Percentiles rank a stretch among this genome's conserved stretches.
Conservation (phyloP, 2,888 invertebrate species). For the Patella caerulea region DNA sequence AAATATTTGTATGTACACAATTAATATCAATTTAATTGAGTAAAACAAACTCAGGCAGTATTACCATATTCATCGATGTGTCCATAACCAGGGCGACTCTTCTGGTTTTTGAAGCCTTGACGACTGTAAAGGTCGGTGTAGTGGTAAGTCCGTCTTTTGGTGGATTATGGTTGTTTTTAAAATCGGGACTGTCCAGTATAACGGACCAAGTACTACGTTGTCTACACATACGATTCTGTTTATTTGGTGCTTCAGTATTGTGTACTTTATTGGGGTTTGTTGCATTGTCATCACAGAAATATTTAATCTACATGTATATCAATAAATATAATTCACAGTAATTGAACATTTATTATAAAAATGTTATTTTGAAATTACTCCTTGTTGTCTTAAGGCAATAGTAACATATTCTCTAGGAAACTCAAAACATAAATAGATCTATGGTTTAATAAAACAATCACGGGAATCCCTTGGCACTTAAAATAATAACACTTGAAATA, state of each 20-base stretch:
- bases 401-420: too few relatives aligned
- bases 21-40: too few relatives aligned
- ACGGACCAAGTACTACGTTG: conserved; percentile 77
- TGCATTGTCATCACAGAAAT: conserved; percentile 76
- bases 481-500: too few relatives aligned
- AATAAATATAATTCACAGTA: not conserved
- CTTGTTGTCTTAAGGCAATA: too few relatives aligned
- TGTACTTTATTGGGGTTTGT: conserved; percentile 67
- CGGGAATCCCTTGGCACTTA: too few relatives aligned
- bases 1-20: too few relatives aligned
- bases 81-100: conserved; percentile 49
- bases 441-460: too few relatives aligned
- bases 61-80: conserved; percentile 38
- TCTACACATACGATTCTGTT: conserved; percentile 79
- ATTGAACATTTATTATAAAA: too few relatives aligned
- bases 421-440: too few relatives aligned
- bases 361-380: too few relatives aligned
- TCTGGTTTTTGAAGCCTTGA: conserved; percentile 35
- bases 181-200: conserved; percentile 67
- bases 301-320: conserved; percentile 70
- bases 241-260: conserved; percentile 78
- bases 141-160: conserved; percentile 27
- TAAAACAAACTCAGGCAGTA: too few relatives aligned
- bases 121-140: conserved; percentile 46
- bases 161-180: conserved; percentile 37